Base-by-base conservation (phyloP, 2,113 vertebrate genomes). In the Seriola rivoliana region DNA sequence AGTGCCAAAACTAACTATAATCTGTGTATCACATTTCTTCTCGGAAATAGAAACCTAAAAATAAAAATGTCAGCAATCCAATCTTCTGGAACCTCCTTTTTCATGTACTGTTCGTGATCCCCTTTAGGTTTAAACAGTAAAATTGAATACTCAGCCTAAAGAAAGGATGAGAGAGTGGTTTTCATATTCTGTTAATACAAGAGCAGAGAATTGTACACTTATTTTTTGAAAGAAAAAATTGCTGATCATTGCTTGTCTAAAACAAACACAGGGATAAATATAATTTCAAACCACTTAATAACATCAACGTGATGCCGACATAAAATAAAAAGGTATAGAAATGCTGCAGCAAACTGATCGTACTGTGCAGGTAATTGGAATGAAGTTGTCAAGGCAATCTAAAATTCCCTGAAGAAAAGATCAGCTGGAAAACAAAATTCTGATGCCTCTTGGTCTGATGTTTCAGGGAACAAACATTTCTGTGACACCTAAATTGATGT, bases 401-500 rank as follows among this genome's bases (percentile, higher is more conserved):
- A 77, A 67, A 40, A 85, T 71, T 75, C 67, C 78, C 87, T 11
- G 63, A 69, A 69, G 81, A 60, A 78, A 70, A 82, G 55, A 71
- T 58, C 63, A 52, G 60, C 16, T 36, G 40, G 14, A 63, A 85
- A 85, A 73, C 40, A 36, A 52, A 77, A 40, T 65, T 38, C 62
- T 52, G 54, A 57, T 34, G 65, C 55, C 48, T 85, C 87, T 62
- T 81, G 77, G 54, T 75, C 63, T 68, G 79, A 80, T 44, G 75
- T 78, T 86, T n/a, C 70, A 19, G 59, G 73, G 55, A 91, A 90
- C 81, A 92, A 90, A 88, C 75, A 88, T 71, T 85, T 86, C 62
- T 66, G 69, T 88, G 80, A 90, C 89, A 90, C 70, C 81, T 70
- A 75, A 91, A 91, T 74, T 90, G 68, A 90, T 90, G 87, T 85